phyloP scores from a whole-genome alignment of 1,140 invertebrate genomes.

The Drosophila auraria region DNA sequence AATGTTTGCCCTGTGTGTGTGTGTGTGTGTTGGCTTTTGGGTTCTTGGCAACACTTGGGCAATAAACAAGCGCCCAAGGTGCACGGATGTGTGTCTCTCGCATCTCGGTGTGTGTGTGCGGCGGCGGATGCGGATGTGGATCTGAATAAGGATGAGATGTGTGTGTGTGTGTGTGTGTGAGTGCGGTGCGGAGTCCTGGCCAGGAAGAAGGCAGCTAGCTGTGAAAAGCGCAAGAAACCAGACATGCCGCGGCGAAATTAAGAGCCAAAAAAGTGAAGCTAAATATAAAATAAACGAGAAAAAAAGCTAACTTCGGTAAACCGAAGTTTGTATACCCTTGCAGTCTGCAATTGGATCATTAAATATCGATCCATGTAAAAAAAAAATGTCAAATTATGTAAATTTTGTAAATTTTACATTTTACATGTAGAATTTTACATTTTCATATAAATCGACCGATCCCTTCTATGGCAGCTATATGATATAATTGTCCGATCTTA shows the following conservation, averaged over 20 bases:
- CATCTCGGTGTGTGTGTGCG: not conserved
- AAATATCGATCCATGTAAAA: too few species aligned
- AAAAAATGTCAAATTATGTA: too few species aligned
- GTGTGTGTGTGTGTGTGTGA: not conserved
- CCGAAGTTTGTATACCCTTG: too few species aligned
- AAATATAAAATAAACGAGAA: too few species aligned
- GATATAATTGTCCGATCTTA: too few species aligned
- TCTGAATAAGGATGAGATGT: constrained; percentile 8
- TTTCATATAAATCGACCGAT: too few species aligned
- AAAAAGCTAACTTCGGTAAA: too few species aligned
- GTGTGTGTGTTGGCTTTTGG: constrained; percentile 30
- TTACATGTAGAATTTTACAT: too few species aligned
- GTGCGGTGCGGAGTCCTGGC: not conserved
- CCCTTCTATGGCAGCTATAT: too few species aligned
- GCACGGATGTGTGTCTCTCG: constrained; percentile 18
- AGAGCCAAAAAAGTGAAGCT: not conserved
- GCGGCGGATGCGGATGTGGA: constrained; percentile 3
- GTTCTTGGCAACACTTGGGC: constrained; percentile 59
- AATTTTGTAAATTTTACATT: too few species aligned
- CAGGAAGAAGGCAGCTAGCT: not conserved
- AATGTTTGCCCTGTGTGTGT: constrained; percentile 44
- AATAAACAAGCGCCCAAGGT: constrained; percentile 73
- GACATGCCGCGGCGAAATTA: not conserved
- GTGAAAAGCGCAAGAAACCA: constrained; percentile 21
- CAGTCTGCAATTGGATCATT: too few species aligned